Percentiles rank a stretch among this genome's conserved stretches.
These are phyloP conservation scores for Anguilla anguilla DNA, from an alignment of 2,797 vertebrate genomes.

Conservation along the genomic window DNA sequence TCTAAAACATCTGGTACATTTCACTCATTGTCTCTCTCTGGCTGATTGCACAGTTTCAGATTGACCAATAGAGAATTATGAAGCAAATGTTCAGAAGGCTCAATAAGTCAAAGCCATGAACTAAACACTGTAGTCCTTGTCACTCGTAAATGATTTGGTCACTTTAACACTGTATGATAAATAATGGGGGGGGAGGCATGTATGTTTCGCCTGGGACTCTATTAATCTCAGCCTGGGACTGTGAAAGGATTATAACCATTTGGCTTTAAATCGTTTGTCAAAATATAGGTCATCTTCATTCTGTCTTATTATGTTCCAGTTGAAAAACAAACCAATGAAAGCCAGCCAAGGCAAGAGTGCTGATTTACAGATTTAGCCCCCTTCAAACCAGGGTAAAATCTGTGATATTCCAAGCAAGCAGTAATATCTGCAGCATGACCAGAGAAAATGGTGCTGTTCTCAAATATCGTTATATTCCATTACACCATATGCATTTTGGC, in stretches of 20 bases:
- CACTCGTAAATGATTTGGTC: constrained; percentile 66
- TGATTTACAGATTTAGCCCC: constrained; percentile 8
- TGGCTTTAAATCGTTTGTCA: constrained; percentile 34
- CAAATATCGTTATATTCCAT: background rate
- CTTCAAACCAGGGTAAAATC: background rate
- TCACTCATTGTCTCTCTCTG: background rate
- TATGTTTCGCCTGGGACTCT: constrained; percentile 53
- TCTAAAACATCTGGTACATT: background rate
- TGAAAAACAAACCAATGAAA: constrained; percentile 24
- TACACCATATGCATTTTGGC: constrained; percentile 5
- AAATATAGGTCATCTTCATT: constrained; percentile 21
- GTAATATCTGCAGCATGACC: background rate
- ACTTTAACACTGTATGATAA: constrained; percentile 67
- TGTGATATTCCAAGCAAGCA: constrained; percentile 1
- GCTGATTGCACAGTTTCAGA: constrained; percentile 41
- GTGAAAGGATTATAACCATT: constrained; percentile 50
- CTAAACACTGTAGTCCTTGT: constrained; percentile 58
- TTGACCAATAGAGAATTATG: constrained; percentile 59
- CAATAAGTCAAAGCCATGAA: constrained; percentile 60
- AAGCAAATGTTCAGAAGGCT: constrained; percentile 56
- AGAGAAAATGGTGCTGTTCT: background rate
- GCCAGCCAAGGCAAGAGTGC: background rate
- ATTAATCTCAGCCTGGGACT: constrained; percentile 69
- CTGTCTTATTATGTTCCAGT: background rate
- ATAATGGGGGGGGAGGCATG: constrained; percentile 50